These are phyloP conservation scores for Puffinus mauretanicus DNA, from an alignment of 2,113 vertebrate genomes.

Conservation along the genomic window DNA sequence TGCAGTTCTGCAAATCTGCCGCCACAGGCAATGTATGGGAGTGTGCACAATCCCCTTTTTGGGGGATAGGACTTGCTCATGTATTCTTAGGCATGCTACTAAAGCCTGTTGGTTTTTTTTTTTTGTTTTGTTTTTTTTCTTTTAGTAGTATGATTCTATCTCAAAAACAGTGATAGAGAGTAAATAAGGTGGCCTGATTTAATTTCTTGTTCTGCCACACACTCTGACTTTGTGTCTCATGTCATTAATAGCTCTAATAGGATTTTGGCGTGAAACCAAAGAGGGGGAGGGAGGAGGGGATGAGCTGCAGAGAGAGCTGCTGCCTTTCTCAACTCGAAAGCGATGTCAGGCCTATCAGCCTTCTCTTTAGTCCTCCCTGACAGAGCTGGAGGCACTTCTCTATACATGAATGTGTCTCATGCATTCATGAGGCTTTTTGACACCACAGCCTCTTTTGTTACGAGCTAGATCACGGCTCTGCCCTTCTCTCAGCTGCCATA, in stretches of 20 bases:
- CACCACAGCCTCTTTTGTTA: conserved; percentile 84
- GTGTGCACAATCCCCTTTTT: background rate
- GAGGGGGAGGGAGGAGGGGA: background rate
- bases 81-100: background rate
- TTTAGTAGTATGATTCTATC: background rate
- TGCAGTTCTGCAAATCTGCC: background rate
- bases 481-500: conserved; percentile 89
- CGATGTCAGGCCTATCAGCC: conserved; percentile 32
- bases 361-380: conserved; percentile 63
- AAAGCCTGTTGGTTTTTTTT: background rate
- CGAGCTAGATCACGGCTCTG: conserved; percentile 66
- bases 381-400: conserved; percentile 70
- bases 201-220: conserved; percentile 44
- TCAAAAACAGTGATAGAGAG: background rate
- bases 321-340: conserved; percentile 41
- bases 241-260: conserved; percentile 41
- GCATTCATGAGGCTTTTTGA: conserved; percentile 86
- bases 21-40: background rate
- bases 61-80: background rate
- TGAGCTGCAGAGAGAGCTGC: conserved; percentile 41
- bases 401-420: conserved; percentile 78
- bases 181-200: conserved; percentile 28
- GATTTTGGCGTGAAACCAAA: conserved; percentile 31
- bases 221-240: conserved; percentile 26
- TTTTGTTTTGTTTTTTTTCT: background rate